Conservation (phyloP, 2,797 vertebrate genomes). For the Hyperoplus lanceolatus region DNA sequence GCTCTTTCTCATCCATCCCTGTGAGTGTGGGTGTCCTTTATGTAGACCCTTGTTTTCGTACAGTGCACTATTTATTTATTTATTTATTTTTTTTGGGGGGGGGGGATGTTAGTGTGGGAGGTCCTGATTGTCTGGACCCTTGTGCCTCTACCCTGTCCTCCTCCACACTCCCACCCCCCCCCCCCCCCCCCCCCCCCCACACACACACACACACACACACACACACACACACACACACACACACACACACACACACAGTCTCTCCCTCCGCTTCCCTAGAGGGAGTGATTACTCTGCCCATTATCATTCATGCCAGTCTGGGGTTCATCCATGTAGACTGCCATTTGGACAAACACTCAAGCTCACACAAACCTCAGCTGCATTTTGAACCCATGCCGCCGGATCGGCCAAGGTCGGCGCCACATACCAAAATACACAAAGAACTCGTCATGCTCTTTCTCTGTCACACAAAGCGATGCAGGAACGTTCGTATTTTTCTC, state of each 20-base stretch:
- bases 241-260: constrained; percentile 50
- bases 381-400: constrained; percentile 48
- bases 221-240: constrained; percentile 26
- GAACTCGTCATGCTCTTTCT: constrained; percentile 17
- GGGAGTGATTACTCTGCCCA: constrained; percentile 68
- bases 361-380: constrained; percentile 51
- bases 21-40: constrained; percentile 16
- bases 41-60: constrained; percentile 63
- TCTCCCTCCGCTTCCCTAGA: constrained; percentile 45
- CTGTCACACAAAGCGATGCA: constrained; percentile 32
- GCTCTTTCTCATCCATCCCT: constrained; percentile 6
- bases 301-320: constrained; percentile 78
- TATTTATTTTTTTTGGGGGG: neutral
- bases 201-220: constrained; percentile 30
- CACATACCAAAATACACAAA: constrained; percentile 18
- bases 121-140: constrained; percentile 49
- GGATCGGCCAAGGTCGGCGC: constrained; percentile 51
- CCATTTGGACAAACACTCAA: constrained; percentile 52
- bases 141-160: constrained; percentile 43
- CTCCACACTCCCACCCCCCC: too few species aligned
- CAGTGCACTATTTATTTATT: constrained; percentile 18
- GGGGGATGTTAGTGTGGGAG: constrained; percentile 49
- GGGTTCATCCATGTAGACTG: constrained; percentile 69
- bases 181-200: too few species aligned
- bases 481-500: constrained; percentile 12